Evolutionary conservation across 1,140 invertebrate genomes (phyloP).

Genomic region (Leptoteleia sp.): DNA sequence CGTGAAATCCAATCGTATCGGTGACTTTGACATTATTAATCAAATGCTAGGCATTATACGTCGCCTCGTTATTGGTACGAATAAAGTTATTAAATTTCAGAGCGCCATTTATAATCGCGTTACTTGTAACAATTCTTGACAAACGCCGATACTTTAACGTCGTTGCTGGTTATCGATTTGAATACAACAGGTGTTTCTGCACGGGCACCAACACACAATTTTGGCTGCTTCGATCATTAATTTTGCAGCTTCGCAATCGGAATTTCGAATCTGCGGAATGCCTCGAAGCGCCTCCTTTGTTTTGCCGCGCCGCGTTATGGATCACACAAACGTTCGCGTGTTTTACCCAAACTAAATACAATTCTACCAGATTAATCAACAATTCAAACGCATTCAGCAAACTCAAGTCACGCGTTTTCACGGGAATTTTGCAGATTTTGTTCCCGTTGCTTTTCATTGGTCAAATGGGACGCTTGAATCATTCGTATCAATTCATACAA

Average conservation of each 20-base stretch:
- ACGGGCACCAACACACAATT: constrained; percentile 46
- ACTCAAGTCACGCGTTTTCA: no score
- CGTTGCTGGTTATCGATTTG: constrained; percentile 38
- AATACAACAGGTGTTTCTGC: constrained; percentile 61
- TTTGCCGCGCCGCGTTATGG: background rate
- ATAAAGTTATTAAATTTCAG: constrained; percentile 56
- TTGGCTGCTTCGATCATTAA: constrained; percentile 49
- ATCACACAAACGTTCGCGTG: constrained; percentile 13
- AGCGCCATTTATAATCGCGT: constrained; percentile 44
- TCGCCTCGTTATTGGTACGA: constrained; percentile 20
- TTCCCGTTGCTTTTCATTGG: no score
- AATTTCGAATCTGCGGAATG: constrained; percentile 50
- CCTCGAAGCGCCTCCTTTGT: constrained; percentile 25
- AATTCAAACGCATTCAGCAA: constrained; percentile 20
- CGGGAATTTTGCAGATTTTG: no score
- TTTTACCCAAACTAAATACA: constrained; percentile 17
- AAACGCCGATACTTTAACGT: constrained; percentile 26
- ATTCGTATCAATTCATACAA: no score
- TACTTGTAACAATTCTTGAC: constrained; percentile 46
- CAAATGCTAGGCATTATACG: constrained; percentile 33
- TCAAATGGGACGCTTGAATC: no score
- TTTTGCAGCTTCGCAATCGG: constrained; percentile 44
- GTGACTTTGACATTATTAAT: constrained; percentile 57
- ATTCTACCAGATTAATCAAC: constrained; percentile 23
- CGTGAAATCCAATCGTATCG: constrained; percentile 28